phyloP scores from a whole-genome alignment of 1,140 invertebrate species.

The Zaprionus capensis region DNA sequence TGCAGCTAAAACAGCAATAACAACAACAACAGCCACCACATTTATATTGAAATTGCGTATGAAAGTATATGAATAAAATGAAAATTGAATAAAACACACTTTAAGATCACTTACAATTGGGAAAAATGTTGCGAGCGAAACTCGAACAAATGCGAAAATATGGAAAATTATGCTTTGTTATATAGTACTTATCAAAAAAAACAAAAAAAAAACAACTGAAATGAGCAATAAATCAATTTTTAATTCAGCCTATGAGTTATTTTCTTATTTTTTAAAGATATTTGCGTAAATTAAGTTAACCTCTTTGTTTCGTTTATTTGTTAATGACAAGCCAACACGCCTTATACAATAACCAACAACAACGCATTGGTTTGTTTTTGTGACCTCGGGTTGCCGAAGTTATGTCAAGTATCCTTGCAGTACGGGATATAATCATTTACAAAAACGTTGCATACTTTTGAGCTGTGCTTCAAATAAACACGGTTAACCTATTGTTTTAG shows the following conservation, averaged over 20 bases:
- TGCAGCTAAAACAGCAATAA: constrained; percentile 40
- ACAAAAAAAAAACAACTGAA: constrained; percentile 29
- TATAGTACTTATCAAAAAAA: constrained; percentile 17
- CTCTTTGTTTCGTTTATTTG: constrained; percentile 43
- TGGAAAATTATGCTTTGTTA: constrained; percentile 36
- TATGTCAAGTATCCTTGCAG: background rate
- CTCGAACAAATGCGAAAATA: constrained; percentile 48
- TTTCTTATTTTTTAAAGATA: constrained; percentile 49
- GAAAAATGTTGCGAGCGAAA: constrained; percentile 79
- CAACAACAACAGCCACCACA: constrained; percentile 44
- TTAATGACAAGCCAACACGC: constrained; percentile 41
- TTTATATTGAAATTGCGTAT: constrained; percentile 44
- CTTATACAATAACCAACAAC: constrained; percentile 29
- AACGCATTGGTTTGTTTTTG: constrained; percentile 35
- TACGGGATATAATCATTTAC: background rate
- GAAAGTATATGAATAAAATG: constrained; percentile 47
- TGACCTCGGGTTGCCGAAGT: background rate
- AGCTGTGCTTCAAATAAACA: background rate
- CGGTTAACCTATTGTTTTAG: background rate
- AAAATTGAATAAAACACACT: constrained; percentile 75
- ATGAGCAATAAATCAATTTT: constrained; percentile 53
- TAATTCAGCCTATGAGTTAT: constrained; percentile 45
- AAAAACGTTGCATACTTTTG: constrained; percentile 1
- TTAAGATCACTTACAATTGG: constrained; percentile 84
- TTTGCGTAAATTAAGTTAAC: constrained; percentile 25